Percentiles rank a stretch among this genome's conserved stretches.
phyloP scores from a whole-genome alignment of 1,140 invertebrate species.

The Sogatella furcifera region DNA sequence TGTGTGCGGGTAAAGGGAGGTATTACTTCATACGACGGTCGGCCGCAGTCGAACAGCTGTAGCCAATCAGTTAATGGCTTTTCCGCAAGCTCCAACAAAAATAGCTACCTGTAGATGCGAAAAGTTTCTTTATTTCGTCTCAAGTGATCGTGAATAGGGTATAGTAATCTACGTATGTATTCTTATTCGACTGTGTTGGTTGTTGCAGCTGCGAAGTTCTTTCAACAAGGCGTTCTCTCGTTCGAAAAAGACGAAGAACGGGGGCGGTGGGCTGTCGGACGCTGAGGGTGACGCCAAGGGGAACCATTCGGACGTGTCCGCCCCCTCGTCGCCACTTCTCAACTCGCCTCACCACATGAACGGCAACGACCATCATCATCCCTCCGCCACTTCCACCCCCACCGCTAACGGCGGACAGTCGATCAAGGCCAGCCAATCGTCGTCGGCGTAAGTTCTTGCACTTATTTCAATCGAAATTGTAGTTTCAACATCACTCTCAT shows the following conservation, averaged over 20 bases:
- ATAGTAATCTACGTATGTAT: too few species aligned
- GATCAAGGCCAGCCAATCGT: conserved; percentile 36
- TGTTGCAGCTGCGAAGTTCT: conserved; percentile 71
- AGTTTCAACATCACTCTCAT: too few species aligned
- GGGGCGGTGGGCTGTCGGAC: conserved; percentile 46
- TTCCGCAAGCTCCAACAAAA: too few species aligned
- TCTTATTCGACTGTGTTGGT: too few species aligned
- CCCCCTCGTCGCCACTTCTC: conserved; percentile 34
- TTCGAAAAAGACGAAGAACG: conserved; percentile 50
- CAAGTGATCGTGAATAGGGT: too few species aligned
- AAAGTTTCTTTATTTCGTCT: too few species aligned
- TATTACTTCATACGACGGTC: too few species aligned
- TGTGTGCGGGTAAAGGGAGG: too few species aligned
- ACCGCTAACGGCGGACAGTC: conserved; percentile 5
- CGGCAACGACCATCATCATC: conserved; percentile 12
- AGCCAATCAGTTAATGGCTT: too few species aligned
- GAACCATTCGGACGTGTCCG: conserved; percentile 33
- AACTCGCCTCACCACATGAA: conserved; percentile 28
- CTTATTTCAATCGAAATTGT: too few species aligned
- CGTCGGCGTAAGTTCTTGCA: conserved; percentile 37
- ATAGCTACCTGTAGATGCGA: too few species aligned
- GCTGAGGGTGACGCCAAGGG: conserved; percentile 42
- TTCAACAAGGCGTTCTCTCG: conserved; percentile 96
- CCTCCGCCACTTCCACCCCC: conserved; percentile 13
- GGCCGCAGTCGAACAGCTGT: too few species aligned